These are phyloP conservation scores for Eristalinus sepulchralis DNA, from an alignment of 2,888 invertebrate species.

Conservation along the genomic window DNA sequence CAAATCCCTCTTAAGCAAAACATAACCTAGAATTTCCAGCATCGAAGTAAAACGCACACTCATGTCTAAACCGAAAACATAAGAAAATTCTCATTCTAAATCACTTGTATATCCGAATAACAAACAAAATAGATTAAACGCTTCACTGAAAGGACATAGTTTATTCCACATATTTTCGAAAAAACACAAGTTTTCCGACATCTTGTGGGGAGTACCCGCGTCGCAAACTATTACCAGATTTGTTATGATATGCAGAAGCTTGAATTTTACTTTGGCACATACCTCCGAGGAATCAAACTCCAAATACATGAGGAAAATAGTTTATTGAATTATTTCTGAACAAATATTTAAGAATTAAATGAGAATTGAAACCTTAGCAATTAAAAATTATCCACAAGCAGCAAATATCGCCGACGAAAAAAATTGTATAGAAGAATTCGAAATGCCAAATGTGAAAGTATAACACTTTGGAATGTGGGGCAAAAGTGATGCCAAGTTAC, in stretches of 20 bases:
- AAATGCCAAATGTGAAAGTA: not conserved
- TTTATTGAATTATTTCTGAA: not conserved
- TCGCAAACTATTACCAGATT: not conserved
- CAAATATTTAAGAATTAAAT: not conserved
- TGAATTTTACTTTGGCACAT: conserved; percentile 29
- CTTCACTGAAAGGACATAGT: not conserved
- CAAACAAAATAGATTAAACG: not conserved
- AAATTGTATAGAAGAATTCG: not conserved
- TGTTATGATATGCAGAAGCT: not conserved
- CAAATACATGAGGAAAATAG: conserved; percentile 1
- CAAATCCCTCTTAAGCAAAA: not conserved
- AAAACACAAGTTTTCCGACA: conserved; percentile 26
- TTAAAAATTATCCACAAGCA: not conserved
- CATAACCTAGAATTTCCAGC: not conserved
- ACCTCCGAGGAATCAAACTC: conserved; percentile 36
- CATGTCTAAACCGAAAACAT: not conserved
- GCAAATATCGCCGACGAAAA: not conserved
- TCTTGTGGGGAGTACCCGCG: conserved; percentile 26
- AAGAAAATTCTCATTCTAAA: not conserved
- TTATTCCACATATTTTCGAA: conserved; percentile 1
- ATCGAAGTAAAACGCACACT: not conserved
- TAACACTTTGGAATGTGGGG: not conserved
- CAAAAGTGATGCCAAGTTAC: conserved; percentile 19
- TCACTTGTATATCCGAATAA: not conserved
- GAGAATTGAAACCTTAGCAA: not conserved